Evolutionary conservation across 2,888 invertebrate species (phyloP).

Genomic region (Junonia oenone): DNA sequence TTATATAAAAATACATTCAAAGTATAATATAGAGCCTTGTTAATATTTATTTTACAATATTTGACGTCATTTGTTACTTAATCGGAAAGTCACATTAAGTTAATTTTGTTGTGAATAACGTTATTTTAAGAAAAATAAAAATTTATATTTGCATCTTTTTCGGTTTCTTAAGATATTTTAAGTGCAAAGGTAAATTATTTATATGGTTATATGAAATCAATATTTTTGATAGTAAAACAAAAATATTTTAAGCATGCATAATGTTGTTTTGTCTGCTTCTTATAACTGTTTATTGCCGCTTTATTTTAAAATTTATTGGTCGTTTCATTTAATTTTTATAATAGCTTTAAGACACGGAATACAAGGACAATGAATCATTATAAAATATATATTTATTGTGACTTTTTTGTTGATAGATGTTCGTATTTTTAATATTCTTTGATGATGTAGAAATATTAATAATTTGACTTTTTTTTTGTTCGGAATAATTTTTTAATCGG

Average conservation of each 20-base stretch:
- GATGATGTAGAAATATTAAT: too few species aligned
- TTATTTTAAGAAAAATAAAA: neutral
- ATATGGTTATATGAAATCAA: neutral
- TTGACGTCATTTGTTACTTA: too few species aligned
- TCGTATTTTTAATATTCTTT: too few species aligned
- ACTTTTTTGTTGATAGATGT: neutral
- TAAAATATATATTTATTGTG: neutral
- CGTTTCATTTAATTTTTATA: neutral
- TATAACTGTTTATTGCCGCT: slow-evolving; percentile 1
- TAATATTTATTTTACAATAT: too few species aligned
- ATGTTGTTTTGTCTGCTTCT: slow-evolving; percentile 2
- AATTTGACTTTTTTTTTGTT: too few species aligned
- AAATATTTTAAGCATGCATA: neutral
- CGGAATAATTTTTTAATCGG: too few species aligned
- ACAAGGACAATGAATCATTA: neutral
- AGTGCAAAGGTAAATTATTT: neutral
- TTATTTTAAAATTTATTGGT: neutral
- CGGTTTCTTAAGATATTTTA: neutral
- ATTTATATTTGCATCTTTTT: neutral
- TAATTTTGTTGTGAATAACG: too few species aligned
- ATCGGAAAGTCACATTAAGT: too few species aligned
- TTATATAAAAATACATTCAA: too few species aligned
- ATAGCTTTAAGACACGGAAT: neutral
- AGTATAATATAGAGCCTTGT: too few species aligned
- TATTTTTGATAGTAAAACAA: neutral